A percentile compares a stretch with the other conserved stretches of the same genome.
phyloP scores from a whole-genome alignment of 2,113 vertebrate genomes.

The Cryptomyrus ogoouensis region DNA sequence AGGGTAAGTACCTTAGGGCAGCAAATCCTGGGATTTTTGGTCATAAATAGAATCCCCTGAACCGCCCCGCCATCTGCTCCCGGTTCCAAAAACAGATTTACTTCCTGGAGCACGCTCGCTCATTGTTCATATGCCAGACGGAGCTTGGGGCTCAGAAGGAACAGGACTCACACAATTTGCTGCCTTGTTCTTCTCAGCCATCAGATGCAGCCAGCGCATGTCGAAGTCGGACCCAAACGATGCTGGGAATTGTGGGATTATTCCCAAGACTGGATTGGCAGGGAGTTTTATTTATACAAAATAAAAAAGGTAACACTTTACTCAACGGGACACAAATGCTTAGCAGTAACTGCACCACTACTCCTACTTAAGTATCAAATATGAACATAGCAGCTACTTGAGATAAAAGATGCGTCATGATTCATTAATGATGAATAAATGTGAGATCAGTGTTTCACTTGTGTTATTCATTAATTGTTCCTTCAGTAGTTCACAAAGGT shows the following conservation, averaged over 20 bases:
- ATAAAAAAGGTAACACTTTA: background rate
- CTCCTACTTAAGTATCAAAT: background rate
- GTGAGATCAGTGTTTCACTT: background rate
- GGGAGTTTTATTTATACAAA: background rate
- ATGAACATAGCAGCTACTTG: background rate
- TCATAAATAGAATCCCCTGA: slow-evolving; percentile 6
- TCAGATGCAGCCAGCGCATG: too few species aligned
- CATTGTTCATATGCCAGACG: background rate
- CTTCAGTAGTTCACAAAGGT: background rate
- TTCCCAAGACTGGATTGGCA: background rate
- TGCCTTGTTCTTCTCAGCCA: background rate
- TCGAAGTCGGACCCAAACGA: background rate
- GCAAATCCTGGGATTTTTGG: background rate
- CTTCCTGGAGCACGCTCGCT: background rate
- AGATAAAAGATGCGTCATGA: background rate
- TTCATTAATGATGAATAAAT: background rate
- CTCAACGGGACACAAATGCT: background rate
- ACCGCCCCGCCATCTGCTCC: background rate
- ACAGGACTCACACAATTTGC: background rate
- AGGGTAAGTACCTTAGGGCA: background rate
- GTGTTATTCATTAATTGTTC: background rate
- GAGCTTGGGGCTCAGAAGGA: background rate
- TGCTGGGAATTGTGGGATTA: background rate
- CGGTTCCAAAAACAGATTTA: background rate
- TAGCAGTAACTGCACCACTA: background rate